phyloP scores from a whole-genome alignment of 2,113 vertebrate species.

The Shinisaurus crocodilurus region DNA sequence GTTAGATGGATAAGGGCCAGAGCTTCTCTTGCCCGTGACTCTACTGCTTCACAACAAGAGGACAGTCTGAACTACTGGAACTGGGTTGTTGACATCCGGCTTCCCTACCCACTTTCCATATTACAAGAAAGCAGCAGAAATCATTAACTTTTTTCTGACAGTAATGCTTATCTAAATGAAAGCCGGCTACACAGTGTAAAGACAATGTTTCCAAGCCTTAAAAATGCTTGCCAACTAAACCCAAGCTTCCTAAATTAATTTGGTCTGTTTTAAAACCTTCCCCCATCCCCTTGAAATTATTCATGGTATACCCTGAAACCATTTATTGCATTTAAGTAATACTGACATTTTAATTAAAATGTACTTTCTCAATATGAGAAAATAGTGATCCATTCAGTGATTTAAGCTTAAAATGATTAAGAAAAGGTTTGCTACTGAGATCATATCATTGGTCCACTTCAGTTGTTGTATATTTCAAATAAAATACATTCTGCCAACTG shows the following conservation, averaged over 20 bases:
- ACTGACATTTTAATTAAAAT: constrained; percentile 76
- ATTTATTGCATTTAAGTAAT: constrained; percentile 67
- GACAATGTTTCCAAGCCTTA: not conserved
- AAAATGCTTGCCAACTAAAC: not conserved
- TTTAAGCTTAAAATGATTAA: constrained; percentile 66
- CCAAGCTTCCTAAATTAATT: constrained; percentile 17
- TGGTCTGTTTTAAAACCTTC: not conserved
- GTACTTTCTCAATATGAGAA: constrained; percentile 54
- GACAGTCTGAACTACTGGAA: not conserved
- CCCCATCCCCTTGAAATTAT: constrained; percentile 57
- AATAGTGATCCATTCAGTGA: constrained; percentile 53
- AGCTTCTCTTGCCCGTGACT: not conserved
- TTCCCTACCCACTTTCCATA: not conserved
- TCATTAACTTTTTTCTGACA: not conserved
- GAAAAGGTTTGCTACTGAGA: constrained; percentile 50
- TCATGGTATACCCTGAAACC: constrained; percentile 53
- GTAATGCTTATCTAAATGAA: not conserved
- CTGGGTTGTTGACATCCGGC: not conserved
- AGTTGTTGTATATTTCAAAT: constrained; percentile 29
- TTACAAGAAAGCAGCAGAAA: not conserved
- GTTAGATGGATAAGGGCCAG: not conserved
- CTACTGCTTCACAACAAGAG: too few relatives aligned
- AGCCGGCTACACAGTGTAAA: not conserved
- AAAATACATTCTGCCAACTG: constrained; percentile 35
- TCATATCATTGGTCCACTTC: constrained; percentile 44